Conservation (phyloP, 2,888 invertebrate genomes). For the Leptothorax acervorum region DNA sequence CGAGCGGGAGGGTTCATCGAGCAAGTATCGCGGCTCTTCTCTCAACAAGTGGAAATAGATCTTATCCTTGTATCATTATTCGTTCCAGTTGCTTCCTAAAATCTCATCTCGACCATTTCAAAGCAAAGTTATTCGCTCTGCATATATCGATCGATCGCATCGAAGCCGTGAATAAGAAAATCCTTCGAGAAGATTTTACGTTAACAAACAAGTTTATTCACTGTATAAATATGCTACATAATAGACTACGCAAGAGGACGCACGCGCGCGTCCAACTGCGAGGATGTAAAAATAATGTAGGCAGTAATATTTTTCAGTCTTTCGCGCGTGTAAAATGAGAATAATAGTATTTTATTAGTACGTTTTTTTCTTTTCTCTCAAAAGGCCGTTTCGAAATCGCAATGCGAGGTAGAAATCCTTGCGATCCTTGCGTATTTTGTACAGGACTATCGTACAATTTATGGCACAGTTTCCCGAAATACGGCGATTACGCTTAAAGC, state of each 20-base stretch:
- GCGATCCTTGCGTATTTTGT: conserved; percentile 21
- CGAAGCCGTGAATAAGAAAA: background rate
- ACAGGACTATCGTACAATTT: conserved; percentile 35
- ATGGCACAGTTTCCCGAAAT: conserved; percentile 45
- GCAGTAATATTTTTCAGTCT: conserved; percentile 80
- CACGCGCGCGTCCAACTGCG: conserved; percentile 63
- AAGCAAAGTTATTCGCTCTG: background rate
- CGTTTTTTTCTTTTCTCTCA: conserved; percentile 49
- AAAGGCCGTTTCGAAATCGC: conserved; percentile 75
- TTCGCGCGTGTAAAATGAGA: conserved; percentile 74
- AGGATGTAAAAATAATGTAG: conserved; percentile 79
- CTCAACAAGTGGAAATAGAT: conserved; percentile 81
- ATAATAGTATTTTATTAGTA: conserved; percentile 63
- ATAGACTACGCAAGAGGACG: conserved; percentile 69
- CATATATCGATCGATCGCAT: background rate
- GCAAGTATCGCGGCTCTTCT: conserved; percentile 77
- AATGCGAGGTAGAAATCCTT: conserved; percentile 77
- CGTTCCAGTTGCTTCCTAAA: background rate
- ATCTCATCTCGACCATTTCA: background rate
- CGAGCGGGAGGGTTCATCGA: conserved; percentile 85
- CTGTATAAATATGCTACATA: conserved; percentile 81
- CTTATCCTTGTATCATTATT: background rate
- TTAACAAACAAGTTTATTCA: conserved; percentile 77
- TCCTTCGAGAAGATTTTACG: conserved; percentile 14
- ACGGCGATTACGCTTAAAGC: background rate